Base-by-base conservation (phyloP, 2,113 vertebrate species). In the Sisor rabdophorus region DNA sequence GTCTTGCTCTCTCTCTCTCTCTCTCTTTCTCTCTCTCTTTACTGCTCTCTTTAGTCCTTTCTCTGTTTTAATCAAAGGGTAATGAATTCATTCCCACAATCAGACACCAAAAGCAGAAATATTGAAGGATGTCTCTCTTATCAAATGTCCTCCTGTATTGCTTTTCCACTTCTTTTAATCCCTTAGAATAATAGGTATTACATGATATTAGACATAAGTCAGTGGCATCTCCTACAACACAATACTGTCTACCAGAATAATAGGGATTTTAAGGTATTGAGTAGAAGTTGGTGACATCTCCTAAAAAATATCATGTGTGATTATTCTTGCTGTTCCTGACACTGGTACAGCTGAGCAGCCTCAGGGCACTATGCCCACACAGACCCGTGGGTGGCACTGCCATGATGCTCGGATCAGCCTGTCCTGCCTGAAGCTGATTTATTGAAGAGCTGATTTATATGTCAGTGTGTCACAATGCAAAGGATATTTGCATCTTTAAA, bases 51-150 rank as follows among this genome's bases (percentile, higher is more conserved):
- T 26, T 24, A 24, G 28, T 71, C 48, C 11, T 47, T 73, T 40
- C 52, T 65, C n/a, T 73, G 69, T 19, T 78, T 22, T 78, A 78
- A 73, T 73, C 69, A 65, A 72, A 78, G 69, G 77, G 50, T 78
- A 72, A 78, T 73, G 48, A 78, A 64, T 52, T 73, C 59, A 78
- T 24, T 50, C 59, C 19, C 24, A 40, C 54, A 78, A 63, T 71
- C 65, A 70, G 65, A 77, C 65, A 32, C 55, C 69, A 54, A 52
- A 72, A 36, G 32, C 13, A 55, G 69, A 73, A 56, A 64, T 56
- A 78, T 56, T 78, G 77, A 73, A 78, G 50, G 50, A 50, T 30
- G 58, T 24, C 60, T 72, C 19, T 28, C 56, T 65, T 72, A 78
- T 78, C 69, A 65, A 65, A 65, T 53, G 22, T 65, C 55, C n/a